Percentiles rank a stretch among this genome's conserved stretches.
Conservation (phyloP, 1,140 invertebrate genomes). For the Oryctes rhinoceros region DNA sequence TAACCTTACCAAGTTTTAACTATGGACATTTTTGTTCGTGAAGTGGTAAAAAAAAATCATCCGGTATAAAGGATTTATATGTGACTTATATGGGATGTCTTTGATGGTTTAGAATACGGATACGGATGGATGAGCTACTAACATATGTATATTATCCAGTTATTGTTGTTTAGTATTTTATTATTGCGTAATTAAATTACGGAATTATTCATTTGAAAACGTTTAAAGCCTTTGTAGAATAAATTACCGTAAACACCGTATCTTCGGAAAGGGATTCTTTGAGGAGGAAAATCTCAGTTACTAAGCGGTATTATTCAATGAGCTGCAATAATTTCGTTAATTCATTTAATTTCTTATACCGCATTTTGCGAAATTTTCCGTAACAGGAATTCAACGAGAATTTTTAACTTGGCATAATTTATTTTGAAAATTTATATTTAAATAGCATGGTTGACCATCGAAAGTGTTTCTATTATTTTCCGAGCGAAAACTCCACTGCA, state of each 20-base stretch:
- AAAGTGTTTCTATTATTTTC: no score
- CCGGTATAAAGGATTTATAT: background rate
- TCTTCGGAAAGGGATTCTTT: background rate
- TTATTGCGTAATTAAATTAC: background rate
- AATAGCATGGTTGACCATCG: no score
- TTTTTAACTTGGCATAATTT: no score
- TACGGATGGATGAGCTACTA: no score
- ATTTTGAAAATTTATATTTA: no score
- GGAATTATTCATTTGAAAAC: background rate
- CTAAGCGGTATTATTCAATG: background rate
- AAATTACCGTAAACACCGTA: background rate
- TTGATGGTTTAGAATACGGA: no score
- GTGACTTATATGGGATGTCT: background rate
- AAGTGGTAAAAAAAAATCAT: no score
- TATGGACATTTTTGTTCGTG: no score
- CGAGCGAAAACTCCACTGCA: no score
- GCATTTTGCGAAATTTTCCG: background rate
- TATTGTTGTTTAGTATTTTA: background rate
- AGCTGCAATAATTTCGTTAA: background rate
- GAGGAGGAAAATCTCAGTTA: background rate
- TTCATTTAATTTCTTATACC: background rate
- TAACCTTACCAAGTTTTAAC: no score
- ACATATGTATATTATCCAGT: no score
- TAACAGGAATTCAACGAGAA: no score
- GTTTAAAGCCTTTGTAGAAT: conserved; percentile 9